phyloP scores from a whole-genome alignment of 1,140 invertebrate genomes.

The Penaeus indicus region DNA sequence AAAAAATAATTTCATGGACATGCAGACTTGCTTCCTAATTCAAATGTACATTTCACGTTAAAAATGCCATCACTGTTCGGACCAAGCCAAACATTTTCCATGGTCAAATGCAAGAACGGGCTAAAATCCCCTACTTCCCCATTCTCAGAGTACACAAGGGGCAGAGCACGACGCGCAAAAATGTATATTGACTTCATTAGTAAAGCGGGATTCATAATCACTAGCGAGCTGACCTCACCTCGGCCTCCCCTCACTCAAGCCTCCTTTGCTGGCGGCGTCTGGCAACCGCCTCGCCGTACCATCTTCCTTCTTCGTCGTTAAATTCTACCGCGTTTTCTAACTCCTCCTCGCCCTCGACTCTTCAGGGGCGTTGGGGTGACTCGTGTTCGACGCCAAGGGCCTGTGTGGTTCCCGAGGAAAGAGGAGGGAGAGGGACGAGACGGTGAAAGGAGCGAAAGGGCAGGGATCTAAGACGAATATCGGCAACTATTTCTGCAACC shows the following conservation, averaged over 20 bases:
- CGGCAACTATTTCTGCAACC: slow-evolving; percentile 46
- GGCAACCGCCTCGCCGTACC: slow-evolving; percentile 27
- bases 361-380: too few relatives aligned
- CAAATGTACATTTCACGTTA: slow-evolving; percentile 43
- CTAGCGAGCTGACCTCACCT: slow-evolving; percentile 39
- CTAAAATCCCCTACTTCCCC: slow-evolving; percentile 29
- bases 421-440: neutral
- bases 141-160: slow-evolving; percentile 55
- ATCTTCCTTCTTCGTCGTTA: too few relatives aligned
- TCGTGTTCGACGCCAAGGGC: too few relatives aligned
- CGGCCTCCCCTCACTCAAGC: slow-evolving; percentile 17
- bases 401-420: neutral
- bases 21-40: slow-evolving; percentile 10
- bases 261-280: slow-evolving; percentile 21
- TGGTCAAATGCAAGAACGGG: slow-evolving; percentile 46
- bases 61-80: slow-evolving; percentile 45
- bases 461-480: neutral
- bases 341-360: too few relatives aligned
- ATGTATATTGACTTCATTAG: slow-evolving; percentile 60
- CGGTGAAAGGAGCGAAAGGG: too few relatives aligned
- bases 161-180: slow-evolving; percentile 45
- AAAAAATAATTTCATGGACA: neutral
- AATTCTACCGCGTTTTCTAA: too few relatives aligned
- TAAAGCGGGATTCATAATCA: slow-evolving; percentile 55
- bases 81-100: slow-evolving; percentile 55